Evolutionary conservation across 2,888 invertebrate genomes (phyloP).

Genomic region (Stenodema calcarata): DNA sequence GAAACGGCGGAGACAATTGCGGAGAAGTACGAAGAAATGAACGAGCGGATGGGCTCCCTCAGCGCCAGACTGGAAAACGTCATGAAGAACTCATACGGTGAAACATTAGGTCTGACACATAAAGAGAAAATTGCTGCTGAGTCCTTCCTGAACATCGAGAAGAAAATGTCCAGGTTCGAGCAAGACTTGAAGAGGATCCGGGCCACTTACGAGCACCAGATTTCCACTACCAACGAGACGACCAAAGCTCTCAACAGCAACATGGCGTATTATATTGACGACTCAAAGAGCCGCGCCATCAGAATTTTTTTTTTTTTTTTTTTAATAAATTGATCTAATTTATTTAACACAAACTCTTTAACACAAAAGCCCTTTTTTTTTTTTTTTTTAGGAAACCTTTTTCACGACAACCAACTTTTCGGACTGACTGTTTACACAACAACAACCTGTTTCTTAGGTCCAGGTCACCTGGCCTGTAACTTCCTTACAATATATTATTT

Average conservation of each 20-base stretch:
- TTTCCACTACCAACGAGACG: not conserved
- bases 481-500: too few relatives aligned
- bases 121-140: conserved; percentile 45
- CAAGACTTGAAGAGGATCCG: conserved; percentile 32
- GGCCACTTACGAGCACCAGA: conserved; percentile 27
- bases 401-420: too few relatives aligned
- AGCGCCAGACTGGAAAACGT: conserved; percentile 47
- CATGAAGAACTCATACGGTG: conserved; percentile 33
- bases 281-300: conserved; percentile 33
- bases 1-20: conserved; percentile 72
- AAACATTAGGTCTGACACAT: conserved; percentile 37
- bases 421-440: too few relatives aligned
- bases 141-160: conserved; percentile 39
- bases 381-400: too few relatives aligned
- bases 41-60: conserved; percentile 77
- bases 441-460: too few relatives aligned
- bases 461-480: too few relatives aligned
- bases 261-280: conserved; percentile 44
- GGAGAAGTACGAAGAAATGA: conserved; percentile 77
- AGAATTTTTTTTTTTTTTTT: too few relatives aligned
- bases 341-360: too few relatives aligned
- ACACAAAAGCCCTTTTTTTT: too few relatives aligned
- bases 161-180: conserved; percentile 41
- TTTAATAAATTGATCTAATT: too few relatives aligned
- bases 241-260: not conserved